Evolutionary conservation across 2,113 vertebrate species (phyloP), one percentile per base, ranked within the genome.

Genomic region (Terrapene triunguis): DNA sequence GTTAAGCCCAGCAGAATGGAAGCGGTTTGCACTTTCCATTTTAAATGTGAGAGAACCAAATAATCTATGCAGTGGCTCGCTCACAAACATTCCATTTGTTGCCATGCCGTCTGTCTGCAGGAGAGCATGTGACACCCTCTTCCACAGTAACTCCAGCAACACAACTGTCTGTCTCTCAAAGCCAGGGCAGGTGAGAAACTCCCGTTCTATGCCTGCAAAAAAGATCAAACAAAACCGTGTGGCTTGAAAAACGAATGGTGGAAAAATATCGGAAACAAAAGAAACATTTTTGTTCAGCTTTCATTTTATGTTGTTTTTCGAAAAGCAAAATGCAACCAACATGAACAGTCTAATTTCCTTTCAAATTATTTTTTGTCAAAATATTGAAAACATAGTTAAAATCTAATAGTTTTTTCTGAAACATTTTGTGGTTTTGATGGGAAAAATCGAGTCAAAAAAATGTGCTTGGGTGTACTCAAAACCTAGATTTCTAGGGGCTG

Each of bases 31-130:
- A 54, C 50, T 93, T 97, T 95, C 79, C 57, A 83, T 94, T 95
- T 96, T 87, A 90, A 95, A 88, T 95, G 80, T 86, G 44, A 0
- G 5, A 93, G 90, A 53, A 69, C 87, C 89, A 95, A 95, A 86
- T 88, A 94, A 96, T 85, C 85, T 24, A 10, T 48, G 51, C 27
- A 88, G 54, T 11, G 81, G 9, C 3, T 89, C 17, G 5, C 80
- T 91, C 84, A 82, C 51, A 27, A 76, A 4, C 44, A 65, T 90
- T 94, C 90, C 51, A 50, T 93, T 94, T 81, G 29, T 42, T 88
- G 17, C 5, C 14, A 82, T 44, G 38, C 81, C 50, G 44, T 82
- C 81, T 82, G 24, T 82, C n/a, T 82, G 25, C 7, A 10, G 38
- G 53, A 42, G 2, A 57, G 13, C 16, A 22, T 16, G 42, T 44